A percentile compares a stretch with the other conserved stretches of the same genome.
These are phyloP conservation scores for Salvator merianae DNA, from an alignment of 2,113 vertebrate species.

Conservation along the genomic window DNA sequence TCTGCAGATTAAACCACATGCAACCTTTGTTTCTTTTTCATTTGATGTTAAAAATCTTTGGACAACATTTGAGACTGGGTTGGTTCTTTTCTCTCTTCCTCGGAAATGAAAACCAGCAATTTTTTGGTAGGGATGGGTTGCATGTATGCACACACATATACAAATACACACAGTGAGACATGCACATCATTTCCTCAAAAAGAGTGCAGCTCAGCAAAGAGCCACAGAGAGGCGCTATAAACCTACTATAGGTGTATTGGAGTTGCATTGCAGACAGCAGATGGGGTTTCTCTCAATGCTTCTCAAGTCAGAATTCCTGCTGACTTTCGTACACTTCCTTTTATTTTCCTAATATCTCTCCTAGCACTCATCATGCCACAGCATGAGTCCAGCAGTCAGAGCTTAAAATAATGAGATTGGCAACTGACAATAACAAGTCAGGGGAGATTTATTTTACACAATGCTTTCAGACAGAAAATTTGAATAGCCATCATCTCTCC, in stretches of 20 bases:
- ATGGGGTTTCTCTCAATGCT: conserved; percentile 44
- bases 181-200: neutral
- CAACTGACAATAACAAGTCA: conserved; percentile 62
- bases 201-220: conserved; percentile 43
- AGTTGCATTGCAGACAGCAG: conserved; percentile 42
- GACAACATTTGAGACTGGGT: neutral
- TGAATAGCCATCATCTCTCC: conserved; percentile 50
- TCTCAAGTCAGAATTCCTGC: conserved; percentile 57
- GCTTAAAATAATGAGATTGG: conserved; percentile 69
- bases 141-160: no score
- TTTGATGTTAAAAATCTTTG: neutral
- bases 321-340: conserved; percentile 63
- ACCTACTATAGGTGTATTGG: conserved; percentile 50
- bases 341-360: conserved; percentile 55
- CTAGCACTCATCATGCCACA: conserved; percentile 55
- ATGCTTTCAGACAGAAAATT: conserved; percentile 56
- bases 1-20: conserved; percentile 27
- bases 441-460: conserved; percentile 53
- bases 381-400: conserved; percentile 62
- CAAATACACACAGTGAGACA: no score
- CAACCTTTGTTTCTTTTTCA: conserved; percentile 31
- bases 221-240: conserved; percentile 82
- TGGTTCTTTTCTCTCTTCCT: no score
- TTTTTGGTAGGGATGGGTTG: no score
- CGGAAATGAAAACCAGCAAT: no score